A percentile compares a stretch with the other conserved stretches of the same genome.
Conservation (phyloP, 1,140 invertebrate genomes). For the Propsilocerus akamusi region DNA sequence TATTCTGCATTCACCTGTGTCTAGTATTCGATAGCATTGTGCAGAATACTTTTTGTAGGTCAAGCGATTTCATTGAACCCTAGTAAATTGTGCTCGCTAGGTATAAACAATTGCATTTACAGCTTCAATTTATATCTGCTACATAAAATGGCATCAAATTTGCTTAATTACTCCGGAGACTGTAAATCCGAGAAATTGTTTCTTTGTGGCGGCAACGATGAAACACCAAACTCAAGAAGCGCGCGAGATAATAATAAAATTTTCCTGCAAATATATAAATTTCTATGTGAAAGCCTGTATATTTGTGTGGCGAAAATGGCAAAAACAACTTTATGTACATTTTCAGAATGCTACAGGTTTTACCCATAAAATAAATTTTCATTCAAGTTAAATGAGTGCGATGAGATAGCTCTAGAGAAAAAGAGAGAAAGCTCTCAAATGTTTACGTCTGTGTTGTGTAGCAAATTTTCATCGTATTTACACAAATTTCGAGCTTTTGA, state of each 20-base stretch:
- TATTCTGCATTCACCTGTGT: not conserved
- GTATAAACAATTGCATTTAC: too few relatives aligned
- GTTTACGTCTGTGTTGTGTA: not conserved
- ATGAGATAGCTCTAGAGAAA: not conserved
- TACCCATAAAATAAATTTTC: not conserved
- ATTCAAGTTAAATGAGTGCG: too few relatives aligned
- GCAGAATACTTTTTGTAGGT: not conserved
- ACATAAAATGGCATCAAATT: not conserved
- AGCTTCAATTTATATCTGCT: too few relatives aligned
- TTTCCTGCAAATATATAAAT: too few relatives aligned
- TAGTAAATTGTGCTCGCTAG: too few relatives aligned
- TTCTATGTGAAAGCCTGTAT: too few relatives aligned
- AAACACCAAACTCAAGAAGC: not conserved
- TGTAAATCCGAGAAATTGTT: not conserved
- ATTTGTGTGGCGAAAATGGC: not conserved
- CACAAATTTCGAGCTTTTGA: not conserved
- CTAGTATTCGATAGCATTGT: not conserved
- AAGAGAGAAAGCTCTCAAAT: not conserved
- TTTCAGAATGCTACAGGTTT: constrained; percentile 4
- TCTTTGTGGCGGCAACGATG: not conserved
- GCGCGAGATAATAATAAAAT: not conserved
- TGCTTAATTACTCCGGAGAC: not conserved
- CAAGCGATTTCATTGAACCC: not conserved
- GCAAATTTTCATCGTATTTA: not conserved
- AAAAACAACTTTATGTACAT: not conserved